A percentile compares a stretch with the other conserved stretches of the same genome.
Evolutionary conservation across 1,140 invertebrate species (phyloP).

Genomic region (Cheumatopsyche charites): DNA sequence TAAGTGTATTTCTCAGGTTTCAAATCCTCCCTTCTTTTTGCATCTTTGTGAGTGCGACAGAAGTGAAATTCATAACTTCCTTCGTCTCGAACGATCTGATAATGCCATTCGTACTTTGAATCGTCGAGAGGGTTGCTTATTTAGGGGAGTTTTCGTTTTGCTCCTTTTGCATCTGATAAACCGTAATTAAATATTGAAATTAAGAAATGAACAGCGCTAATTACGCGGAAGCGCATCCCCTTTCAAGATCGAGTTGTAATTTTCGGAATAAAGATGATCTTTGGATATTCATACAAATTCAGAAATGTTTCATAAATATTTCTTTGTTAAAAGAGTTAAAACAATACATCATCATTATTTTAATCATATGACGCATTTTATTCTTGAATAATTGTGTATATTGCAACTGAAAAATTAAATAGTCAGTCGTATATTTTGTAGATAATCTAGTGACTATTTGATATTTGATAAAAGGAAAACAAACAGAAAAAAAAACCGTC

Average conservation of each 20-base stretch:
- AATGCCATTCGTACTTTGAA: constrained; percentile 34
- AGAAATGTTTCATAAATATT: too few relatives aligned
- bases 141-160: not conserved
- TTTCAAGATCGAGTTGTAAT: too few relatives aligned
- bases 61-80: constrained; percentile 44
- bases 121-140: constrained; percentile 32
- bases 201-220: constrained; percentile 65
- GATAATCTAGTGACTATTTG: too few relatives aligned
- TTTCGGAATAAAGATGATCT: too few relatives aligned
- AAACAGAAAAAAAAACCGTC: too few relatives aligned
- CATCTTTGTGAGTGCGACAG: constrained; percentile 2
- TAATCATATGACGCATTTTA: too few relatives aligned
- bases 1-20: constrained; percentile 50
- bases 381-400: too few relatives aligned
- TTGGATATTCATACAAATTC: not conserved
- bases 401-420: too few relatives aligned
- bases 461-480: too few relatives aligned
- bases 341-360: too few relatives aligned
- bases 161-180: constrained; percentile 36
- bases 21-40: constrained; percentile 38
- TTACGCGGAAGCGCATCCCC: constrained; percentile 61
- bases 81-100: constrained; percentile 34
- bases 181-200: constrained; percentile 65
- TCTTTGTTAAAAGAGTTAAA: too few relatives aligned
- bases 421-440: not conserved